These are phyloP conservation scores for Thalassoma bifasciatum DNA, from an alignment of 2,113 vertebrate species.

Conservation along the genomic window DNA sequence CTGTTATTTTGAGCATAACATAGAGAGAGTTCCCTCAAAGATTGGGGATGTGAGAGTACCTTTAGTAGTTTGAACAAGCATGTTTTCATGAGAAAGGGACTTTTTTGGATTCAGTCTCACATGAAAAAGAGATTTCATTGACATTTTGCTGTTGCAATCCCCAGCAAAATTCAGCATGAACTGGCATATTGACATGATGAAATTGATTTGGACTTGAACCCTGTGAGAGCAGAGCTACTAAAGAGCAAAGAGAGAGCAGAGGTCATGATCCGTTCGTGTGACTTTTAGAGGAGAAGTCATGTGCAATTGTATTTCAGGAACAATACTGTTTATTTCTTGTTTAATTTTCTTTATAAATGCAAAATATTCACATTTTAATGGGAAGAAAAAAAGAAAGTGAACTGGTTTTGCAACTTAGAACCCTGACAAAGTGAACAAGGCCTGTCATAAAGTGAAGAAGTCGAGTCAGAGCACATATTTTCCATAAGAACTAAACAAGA, in stretches of 20 bases:
- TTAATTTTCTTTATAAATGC: too few relatives aligned
- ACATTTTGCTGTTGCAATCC: constrained; percentile 46
- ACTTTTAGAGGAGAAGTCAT: neutral
- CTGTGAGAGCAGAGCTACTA: neutral
- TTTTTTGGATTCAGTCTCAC: constrained; percentile 47
- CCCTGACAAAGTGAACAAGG: too few relatives aligned
- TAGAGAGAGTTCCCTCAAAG: constrained; percentile 61
- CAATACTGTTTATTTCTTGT: too few relatives aligned
- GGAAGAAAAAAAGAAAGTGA: too few relatives aligned
- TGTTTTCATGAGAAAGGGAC: constrained; percentile 58
- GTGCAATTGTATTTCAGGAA: neutral
- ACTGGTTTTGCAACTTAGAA: too few relatives aligned
- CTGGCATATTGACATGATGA: neutral
- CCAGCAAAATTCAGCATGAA: neutral
- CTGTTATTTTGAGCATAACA: constrained; percentile 61
- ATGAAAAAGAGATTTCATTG: constrained; percentile 35
- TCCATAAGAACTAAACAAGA: too few relatives aligned
- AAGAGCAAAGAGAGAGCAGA: constrained; percentile 6
- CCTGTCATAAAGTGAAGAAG: too few relatives aligned
- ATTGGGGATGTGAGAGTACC: constrained; percentile 77
- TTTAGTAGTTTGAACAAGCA: constrained; percentile 52
- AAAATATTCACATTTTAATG: too few relatives aligned
- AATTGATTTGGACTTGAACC: neutral
- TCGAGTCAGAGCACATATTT: too few relatives aligned
- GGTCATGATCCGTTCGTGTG: neutral